A percentile compares a stretch with the other conserved stretches of the same genome.
Conservation (phyloP, 2,888 invertebrate genomes). For the Tinea semifulvella region DNA sequence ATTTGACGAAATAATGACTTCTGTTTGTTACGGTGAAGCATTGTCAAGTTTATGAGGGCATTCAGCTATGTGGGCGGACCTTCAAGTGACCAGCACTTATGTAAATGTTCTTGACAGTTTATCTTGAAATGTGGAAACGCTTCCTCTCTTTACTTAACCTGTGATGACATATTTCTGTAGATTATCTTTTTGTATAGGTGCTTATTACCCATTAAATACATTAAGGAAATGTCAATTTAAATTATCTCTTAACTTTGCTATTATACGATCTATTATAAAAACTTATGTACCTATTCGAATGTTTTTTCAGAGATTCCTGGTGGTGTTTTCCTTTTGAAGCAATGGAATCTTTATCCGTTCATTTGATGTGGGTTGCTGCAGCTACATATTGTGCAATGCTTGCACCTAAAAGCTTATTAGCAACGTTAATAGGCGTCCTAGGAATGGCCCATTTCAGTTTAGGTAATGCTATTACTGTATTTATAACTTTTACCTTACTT, state of each 20-base stretch:
- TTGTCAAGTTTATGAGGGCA: slow-evolving; percentile 50
- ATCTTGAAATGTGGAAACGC: not conserved
- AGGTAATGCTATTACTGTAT: slow-evolving; percentile 67
- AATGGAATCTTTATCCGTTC: slow-evolving; percentile 85
- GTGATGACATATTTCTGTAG: too few relatives aligned
- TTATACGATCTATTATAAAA: too few relatives aligned
- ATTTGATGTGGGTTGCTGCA: slow-evolving; percentile 91
- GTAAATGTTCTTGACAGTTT: slow-evolving; percentile 5
- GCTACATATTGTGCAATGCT: slow-evolving; percentile 87
- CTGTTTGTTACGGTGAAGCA: slow-evolving; percentile 22
- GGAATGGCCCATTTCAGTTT: slow-evolving; percentile 92
- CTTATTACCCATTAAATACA: too few relatives aligned
- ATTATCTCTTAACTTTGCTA: too few relatives aligned
- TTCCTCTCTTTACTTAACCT: slow-evolving; percentile 5
- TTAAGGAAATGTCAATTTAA: too few relatives aligned
- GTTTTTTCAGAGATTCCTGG: slow-evolving; percentile 79
- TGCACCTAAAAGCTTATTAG: slow-evolving; percentile 83
- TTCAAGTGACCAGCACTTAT: slow-evolving; percentile 15
- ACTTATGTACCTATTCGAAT: too few relatives aligned
- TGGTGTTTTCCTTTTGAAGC: slow-evolving; percentile 91
- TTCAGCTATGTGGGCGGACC: slow-evolving; percentile 32
- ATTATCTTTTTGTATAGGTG: too few relatives aligned
- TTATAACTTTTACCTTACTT: not conserved
- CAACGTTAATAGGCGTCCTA: slow-evolving; percentile 86
- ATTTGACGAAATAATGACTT: slow-evolving; percentile 37